Base-by-base conservation (phyloP, 2,888 invertebrate genomes). In the Troides oblongomaculatus region DNA sequence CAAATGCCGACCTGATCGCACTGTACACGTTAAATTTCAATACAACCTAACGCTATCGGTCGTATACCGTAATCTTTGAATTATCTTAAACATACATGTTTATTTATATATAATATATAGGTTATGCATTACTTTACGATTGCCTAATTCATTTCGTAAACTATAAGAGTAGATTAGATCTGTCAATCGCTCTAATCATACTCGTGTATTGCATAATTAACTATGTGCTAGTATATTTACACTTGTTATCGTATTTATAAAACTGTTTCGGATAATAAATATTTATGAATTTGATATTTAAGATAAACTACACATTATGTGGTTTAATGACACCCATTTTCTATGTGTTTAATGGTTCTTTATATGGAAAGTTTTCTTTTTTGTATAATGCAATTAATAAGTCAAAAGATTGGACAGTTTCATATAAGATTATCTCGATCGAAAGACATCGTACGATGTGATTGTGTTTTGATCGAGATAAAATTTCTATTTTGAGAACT, bases 1-100 rank as follows among this genome's bases (percentile, higher is more conserved):
- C 85, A 81, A 83, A 83, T 77, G 78, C 75, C 74, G 82, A 84
- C 84, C 83, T 82, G 86, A 81, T 84, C 77, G 73, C 79, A 76
- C 71, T 78, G 73, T 76, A 75, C 74, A 77, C 75, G 76, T 73
- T 77, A 80, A 71, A 72, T 71, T 74, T 75, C 73, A 75, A 79
- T 79, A 79, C 73, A 58, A 23, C 78, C 79, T 80, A 79, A 78
- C 76, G 79, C 77, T 88, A 87, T 86, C 85, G 81, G 82, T 76
- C 81, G 76, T 81, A 78, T 79, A 83, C 80, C 76, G 78, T 81
- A 81, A 77, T 78, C 79, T 67, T 66, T 57, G 71, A 58, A 68
- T 71, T 71, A 70, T 73, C 64, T 69, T 66, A 63, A 65, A 39
- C 39, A 69, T 64, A 64, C 59, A 36, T 56, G 60, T n/a, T 64